phyloP scores from a whole-genome alignment of 2,888 invertebrate genomes.

The Standfussiana lucernea region DNA sequence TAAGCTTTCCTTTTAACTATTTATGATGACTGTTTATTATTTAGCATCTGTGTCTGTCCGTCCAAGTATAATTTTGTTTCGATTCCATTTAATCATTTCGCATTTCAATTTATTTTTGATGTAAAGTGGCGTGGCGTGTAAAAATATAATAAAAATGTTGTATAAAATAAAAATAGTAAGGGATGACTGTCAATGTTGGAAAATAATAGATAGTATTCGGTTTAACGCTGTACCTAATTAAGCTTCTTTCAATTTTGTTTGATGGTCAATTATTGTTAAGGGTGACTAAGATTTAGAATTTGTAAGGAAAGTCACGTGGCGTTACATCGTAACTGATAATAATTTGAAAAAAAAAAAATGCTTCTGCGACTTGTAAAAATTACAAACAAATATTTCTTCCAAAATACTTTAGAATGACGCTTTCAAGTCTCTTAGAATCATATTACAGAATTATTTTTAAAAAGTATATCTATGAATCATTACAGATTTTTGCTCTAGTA shows the following conservation, averaged over 20 bases:
- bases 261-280: conserved; percentile 83
- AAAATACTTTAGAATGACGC: conserved; percentile 50
- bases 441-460: conserved; percentile 50
- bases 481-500: conserved; percentile 80
- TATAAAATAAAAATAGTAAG: conserved; percentile 86
- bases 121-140: conserved; percentile 84
- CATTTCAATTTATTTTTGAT: conserved; percentile 70
- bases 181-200: conserved; percentile 83
- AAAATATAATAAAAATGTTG: conserved; percentile 79
- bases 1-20: conserved; percentile 59
- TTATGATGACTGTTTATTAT: conserved; percentile 72
- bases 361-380: conserved; percentile 40
- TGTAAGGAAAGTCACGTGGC: conserved; percentile 65
- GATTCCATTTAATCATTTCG: conserved; percentile 65
- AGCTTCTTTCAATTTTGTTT: conserved; percentile 80
- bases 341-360: conserved; percentile 50
- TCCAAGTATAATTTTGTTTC: conserved; percentile 81
- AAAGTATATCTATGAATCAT: conserved; percentile 45
- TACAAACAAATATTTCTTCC: conserved; percentile 42
- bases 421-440: conserved; percentile 49
- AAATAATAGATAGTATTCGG: conserved; percentile 76
- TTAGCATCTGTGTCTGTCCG: conserved; percentile 88
- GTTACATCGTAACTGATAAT: conserved; percentile 56
- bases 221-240: conserved; percentile 84
- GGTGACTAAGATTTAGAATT: conserved; percentile 71